Percentiles rank a stretch among this genome's conserved stretches.
These are phyloP conservation scores for Neoscelio sp. DNA, from an alignment of 2,888 invertebrate species.

Conservation along the genomic window DNA sequence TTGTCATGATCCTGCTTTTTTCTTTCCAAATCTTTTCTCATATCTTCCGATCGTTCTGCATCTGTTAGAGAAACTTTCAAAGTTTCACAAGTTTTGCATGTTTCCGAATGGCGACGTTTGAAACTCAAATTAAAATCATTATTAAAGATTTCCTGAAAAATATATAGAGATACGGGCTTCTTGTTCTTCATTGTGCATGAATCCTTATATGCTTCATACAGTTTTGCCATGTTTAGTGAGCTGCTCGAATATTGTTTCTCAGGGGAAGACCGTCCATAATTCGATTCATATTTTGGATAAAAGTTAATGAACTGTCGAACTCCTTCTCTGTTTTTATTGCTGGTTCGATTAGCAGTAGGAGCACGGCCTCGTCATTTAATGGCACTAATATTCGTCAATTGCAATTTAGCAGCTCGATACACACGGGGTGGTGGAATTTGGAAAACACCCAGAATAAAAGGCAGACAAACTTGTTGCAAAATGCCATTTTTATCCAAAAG, in stretches of 20 bases:
- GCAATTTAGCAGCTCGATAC: constrained; percentile 13
- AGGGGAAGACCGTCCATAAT: constrained; percentile 32
- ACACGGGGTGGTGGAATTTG: constrained; percentile 27
- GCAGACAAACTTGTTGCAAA: neutral
- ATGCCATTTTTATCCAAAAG: neutral
- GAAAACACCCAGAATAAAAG: neutral
- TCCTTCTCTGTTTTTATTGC: constrained; percentile 9
- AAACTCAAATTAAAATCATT: constrained; percentile 47
- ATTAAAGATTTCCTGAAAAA: constrained; percentile 52
- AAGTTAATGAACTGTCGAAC: constrained; percentile 38
- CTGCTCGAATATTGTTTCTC: constrained; percentile 25
- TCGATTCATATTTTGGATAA: constrained; percentile 39
- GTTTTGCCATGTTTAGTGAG: constrained; percentile 25
- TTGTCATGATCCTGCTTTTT: neutral
- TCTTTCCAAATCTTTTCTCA: neutral
- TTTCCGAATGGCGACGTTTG: constrained; percentile 46
- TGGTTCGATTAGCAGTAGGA: constrained; percentile 13
- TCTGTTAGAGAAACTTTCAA: neutral
- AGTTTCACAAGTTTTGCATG: constrained; percentile 40
- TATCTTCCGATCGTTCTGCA: neutral
- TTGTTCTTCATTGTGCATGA: constrained; percentile 24
- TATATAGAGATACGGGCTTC: constrained; percentile 27
- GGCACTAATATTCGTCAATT: constrained; percentile 1
- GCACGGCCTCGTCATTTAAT: constrained; percentile 13
- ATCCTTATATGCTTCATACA: constrained; percentile 28